Conservation (phyloP, 2,888 invertebrate genomes). For the Caenorhabditis wallacei region DNA sequence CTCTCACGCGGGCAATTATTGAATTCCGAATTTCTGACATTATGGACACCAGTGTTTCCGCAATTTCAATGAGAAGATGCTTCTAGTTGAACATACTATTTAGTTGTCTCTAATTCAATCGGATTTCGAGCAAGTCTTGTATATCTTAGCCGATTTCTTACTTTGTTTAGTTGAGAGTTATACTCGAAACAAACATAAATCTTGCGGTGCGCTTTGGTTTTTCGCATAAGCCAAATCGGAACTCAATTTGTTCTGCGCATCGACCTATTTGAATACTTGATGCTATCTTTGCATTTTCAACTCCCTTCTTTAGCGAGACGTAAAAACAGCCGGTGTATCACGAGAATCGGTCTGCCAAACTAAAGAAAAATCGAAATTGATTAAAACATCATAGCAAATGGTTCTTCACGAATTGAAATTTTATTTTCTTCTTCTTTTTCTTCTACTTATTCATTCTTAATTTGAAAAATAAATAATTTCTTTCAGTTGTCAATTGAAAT, state of each 20-base stretch:
- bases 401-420: too few species aligned
- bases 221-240: conserved; percentile 10
- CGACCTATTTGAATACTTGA: conserved; percentile 25
- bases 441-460: too few species aligned
- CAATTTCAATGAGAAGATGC: background rate
- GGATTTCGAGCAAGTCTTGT: too few species aligned
- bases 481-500: background rate
- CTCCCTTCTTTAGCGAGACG: background rate
- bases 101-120: background rate
- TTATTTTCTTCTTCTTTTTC: too few species aligned
- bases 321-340: background rate
- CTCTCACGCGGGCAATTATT: conserved; percentile 44
- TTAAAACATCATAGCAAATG: too few species aligned
- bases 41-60: conserved; percentile 2
- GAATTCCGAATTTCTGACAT: conserved; percentile 29
- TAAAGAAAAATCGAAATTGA: too few species aligned
- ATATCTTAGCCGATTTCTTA: too few species aligned
- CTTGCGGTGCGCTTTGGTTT: background rate
- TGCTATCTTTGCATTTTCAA: conserved; percentile 11
- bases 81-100: background rate
- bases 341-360: background rate
- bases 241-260: conserved; percentile 17
- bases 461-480: too few species aligned
- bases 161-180: background rate
- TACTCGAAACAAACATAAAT: background rate